Base-by-base conservation (phyloP, 2,797 vertebrate genomes). In the Peromyscus melanophrys region DNA sequence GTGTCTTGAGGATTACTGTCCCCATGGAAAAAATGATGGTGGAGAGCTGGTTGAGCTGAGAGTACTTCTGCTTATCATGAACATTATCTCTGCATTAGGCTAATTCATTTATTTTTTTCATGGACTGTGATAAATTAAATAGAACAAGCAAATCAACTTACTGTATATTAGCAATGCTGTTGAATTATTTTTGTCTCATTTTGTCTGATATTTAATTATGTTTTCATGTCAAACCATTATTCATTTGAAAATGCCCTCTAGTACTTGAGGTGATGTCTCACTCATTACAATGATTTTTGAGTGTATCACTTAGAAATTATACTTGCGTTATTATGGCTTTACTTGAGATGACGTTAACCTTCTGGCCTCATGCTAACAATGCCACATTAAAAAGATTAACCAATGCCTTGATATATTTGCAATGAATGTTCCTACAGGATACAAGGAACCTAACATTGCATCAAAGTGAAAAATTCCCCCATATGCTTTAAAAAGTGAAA, bases 271-370 rank as follows among this genome's bases (percentile, higher is more conserved):
- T 84, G 75, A 67, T 96, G 43, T 65, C 29, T 71, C 7, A 95
- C 83, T 95, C 43, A 96, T 34, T 89, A 86, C 19, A 92, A 63
- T 83, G 93, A 90, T 95, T 90, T 95, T 97, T 92, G 77, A 96
- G 49, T 86, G 46, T 85, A 90, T 94, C 84, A 93, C 69, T 90
- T 90, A 94, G 96, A 96, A 97, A 89, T 83, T 96, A 16, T 93
- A 88, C 80, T 95, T 97, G 59, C 84, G 23, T 96, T 96, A 94
- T 87, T 94, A 31, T 13, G 27, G 21, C 29, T 2, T 23, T 91
- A 31, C 34, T 37, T 86, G 59, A 67, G n/a, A 55, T 21, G 21
- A 86, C 3, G 2, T 84, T 95, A 96, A 43, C 76, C 43, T 8
- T 40, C 67, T 96, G 94, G 27, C 77, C 65, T 95, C 37, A 34